Conservation (phyloP, 2,888 invertebrate genomes). For the Pseudococcus jackbeardsleyi region DNA sequence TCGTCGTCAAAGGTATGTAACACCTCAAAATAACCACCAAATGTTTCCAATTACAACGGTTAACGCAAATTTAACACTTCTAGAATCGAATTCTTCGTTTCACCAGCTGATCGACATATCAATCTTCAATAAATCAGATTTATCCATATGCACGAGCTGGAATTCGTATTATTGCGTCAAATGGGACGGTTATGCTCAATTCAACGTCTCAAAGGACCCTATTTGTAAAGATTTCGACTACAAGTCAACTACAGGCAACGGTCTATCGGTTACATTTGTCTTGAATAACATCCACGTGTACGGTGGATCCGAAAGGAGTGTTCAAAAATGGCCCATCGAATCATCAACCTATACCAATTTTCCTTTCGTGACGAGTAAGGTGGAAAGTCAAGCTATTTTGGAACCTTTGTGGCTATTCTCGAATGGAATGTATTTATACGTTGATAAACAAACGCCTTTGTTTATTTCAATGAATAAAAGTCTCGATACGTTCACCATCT, state of each 20-base stretch:
- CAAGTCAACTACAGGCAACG: background rate
- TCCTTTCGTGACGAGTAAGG: conserved; percentile 75
- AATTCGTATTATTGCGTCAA: conserved; percentile 24
- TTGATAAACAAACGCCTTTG: conserved; percentile 77
- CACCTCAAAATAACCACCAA: no score
- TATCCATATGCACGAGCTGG: background rate
- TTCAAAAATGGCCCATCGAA: conserved; percentile 78
- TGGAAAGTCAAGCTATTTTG: conserved; percentile 74
- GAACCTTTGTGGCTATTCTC: conserved; percentile 83
- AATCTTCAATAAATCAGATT: background rate
- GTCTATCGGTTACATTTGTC: conserved; percentile 67
- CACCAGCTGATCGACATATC: background rate
- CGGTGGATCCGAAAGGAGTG: conserved; percentile 76
- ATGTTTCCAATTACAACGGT: no score
- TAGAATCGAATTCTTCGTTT: background rate
- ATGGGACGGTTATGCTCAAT: background rate
- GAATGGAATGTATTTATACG: conserved; percentile 77
- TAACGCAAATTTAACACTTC: no score
- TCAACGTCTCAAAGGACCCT: background rate
- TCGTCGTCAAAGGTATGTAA: background rate
- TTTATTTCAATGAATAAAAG: conserved; percentile 72
- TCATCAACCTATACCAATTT: conserved; percentile 73
- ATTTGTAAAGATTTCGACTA: background rate
- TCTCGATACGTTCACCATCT: conserved; percentile 69
- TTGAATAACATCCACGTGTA: conserved; percentile 74